Conservation (phyloP, 64 coral and sea anemone genomes). For the Dendrophyllia cribrosa region DNA sequence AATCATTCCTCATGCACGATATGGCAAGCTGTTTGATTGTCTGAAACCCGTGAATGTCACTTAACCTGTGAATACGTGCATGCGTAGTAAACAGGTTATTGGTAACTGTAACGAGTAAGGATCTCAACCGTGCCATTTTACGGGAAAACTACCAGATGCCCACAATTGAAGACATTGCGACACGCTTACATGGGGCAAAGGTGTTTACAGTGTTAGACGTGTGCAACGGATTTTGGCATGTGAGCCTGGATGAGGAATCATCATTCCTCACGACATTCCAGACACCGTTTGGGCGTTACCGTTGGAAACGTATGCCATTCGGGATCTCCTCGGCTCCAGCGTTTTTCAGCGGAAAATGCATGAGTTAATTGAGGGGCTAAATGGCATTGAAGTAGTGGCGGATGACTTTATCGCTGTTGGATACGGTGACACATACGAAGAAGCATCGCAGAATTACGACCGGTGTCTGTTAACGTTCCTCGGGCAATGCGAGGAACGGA, state of each 20-base stretch:
- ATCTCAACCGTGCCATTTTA: conserved; percentile 6
- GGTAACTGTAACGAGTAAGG: too few relatives aligned
- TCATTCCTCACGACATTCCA: conserved; percentile 18
- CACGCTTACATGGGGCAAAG: conserved; percentile 1
- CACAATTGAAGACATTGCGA: conserved; percentile 12
- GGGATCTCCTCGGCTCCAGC: conserved; percentile 1
- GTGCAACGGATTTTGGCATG: background rate
- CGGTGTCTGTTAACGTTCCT: background rate
- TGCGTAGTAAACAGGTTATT: too few relatives aligned
- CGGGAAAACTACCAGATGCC: conserved; percentile 30
- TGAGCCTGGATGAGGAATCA: background rate
- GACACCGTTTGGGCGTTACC: conserved; percentile 12
- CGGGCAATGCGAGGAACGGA: background rate
- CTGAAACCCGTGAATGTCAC: too few relatives aligned
- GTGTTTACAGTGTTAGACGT: conserved; percentile 10
- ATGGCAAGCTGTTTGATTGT: too few relatives aligned
- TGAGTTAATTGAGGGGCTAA: background rate
- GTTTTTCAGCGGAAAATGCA: conserved; percentile 22
- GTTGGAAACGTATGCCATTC: conserved; percentile 14
- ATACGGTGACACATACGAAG: conserved; percentile 11
- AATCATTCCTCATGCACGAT: too few relatives aligned
- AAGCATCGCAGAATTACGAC: background rate
- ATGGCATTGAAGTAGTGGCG: conserved; percentile 27
- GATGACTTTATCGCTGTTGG: too few relatives aligned
- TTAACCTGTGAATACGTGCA: too few relatives aligned